Evolutionary conservation across 2,113 vertebrate species (phyloP).

Genomic region (Forbesichthys agassizii): DNA sequence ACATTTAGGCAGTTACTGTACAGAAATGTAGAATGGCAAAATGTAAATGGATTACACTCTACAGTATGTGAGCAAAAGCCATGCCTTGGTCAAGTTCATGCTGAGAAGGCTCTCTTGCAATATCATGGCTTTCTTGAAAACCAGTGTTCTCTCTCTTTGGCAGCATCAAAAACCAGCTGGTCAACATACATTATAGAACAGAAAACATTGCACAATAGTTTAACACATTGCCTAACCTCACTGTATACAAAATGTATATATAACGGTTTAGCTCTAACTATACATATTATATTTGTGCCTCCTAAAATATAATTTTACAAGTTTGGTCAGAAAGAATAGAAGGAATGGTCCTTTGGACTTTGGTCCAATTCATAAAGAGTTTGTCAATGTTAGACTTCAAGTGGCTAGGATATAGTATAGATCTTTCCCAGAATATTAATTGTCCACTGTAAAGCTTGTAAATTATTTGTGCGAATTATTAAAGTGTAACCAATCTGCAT

Average conservation of each 20-base stretch:
- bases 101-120: constrained; percentile 7
- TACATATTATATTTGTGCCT: background rate
- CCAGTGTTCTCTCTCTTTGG: constrained; percentile 36
- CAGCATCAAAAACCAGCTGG: constrained; percentile 20
- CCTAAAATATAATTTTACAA: background rate
- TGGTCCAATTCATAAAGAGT: background rate
- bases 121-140: constrained; percentile 14
- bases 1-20: background rate
- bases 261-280: constrained; percentile 4
- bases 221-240: constrained; percentile 19
- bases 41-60: background rate
- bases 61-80: background rate
- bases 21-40: background rate
- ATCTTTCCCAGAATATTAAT: background rate
- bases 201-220: constrained; percentile 7
- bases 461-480: too few species aligned
- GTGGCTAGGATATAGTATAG: background rate
- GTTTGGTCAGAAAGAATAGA: constrained; percentile 20
- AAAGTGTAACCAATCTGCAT: background rate
- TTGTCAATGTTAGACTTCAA: constrained; percentile 7
- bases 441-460: background rate
- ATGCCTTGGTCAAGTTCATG: constrained; percentile 4
- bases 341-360: constrained; percentile 8
- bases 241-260: constrained; percentile 7
- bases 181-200: background rate